Evolutionary conservation across 2,113 vertebrate species (phyloP).

Genomic region (Alces alces): DNA sequence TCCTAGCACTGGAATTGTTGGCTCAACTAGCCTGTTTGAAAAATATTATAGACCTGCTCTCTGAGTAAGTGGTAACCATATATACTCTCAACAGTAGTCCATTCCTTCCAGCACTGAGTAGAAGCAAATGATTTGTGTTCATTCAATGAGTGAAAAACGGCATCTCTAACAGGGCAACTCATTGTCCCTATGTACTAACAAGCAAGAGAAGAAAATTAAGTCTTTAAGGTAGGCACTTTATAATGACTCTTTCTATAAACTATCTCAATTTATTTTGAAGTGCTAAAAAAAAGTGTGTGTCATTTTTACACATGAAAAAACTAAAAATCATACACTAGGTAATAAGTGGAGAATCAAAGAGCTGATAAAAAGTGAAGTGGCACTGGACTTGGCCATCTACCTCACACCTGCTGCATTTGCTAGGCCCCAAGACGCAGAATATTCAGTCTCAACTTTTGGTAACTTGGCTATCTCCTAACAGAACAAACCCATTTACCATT

Average conservation of each 20-base stretch:
- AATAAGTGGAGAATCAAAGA: not conserved
- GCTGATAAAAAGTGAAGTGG: not conserved
- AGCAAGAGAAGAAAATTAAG: not conserved
- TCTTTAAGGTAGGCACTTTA: not conserved
- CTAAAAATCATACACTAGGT: not conserved
- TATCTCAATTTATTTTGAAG: not conserved
- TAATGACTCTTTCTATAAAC: not conserved
- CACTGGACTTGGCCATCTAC: not conserved
- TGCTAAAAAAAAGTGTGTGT: not conserved
- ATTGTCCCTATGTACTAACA: not conserved
- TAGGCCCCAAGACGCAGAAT: rapidly evolving
- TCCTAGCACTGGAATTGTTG: not conserved
- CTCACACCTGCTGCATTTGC: not conserved
- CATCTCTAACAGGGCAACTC: not conserved
- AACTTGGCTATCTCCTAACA: not conserved
- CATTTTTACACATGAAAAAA: not conserved
- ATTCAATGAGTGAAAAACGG: not conserved
- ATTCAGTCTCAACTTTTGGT: not conserved
- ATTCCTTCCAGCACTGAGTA: not conserved
- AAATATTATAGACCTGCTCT: not conserved
- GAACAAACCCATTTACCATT: not conserved
- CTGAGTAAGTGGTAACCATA: not conserved
- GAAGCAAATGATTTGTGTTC: not conserved
- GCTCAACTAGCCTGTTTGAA: not conserved
- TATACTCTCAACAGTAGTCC: not conserved